Conservation (phyloP, 2,888 invertebrate species). For the Sphecodes monilicornis region DNA sequence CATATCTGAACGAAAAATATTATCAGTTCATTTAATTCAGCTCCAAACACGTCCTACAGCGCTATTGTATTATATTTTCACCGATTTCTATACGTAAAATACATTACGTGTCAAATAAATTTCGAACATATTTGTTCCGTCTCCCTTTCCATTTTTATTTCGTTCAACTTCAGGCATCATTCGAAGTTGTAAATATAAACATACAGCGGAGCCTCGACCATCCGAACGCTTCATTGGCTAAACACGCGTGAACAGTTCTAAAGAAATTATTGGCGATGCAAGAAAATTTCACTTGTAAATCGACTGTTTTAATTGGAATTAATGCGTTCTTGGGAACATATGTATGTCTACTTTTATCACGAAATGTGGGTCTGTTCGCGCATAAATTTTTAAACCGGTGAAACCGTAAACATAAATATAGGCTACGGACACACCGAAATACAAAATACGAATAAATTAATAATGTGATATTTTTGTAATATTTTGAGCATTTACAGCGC, state of each 20-base stretch:
- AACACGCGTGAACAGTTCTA: not conserved
- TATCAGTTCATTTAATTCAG: too few species aligned
- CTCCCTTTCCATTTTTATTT: too few species aligned
- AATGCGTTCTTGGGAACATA: not conserved
- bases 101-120: too few species aligned
- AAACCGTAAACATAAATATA: not conserved
- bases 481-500: not conserved
- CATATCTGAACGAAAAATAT: too few species aligned
- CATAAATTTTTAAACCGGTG: not conserved
- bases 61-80: too few species aligned
- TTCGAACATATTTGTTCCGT: too few species aligned
- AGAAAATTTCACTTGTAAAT: not conserved
- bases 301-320: not conserved
- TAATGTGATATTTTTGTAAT: not conserved
- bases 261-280: not conserved
- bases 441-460: not conserved
- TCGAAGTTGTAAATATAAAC: too few species aligned
- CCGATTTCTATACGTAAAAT: too few species aligned
- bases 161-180: too few species aligned
- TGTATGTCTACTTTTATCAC: conserved; percentile 1
- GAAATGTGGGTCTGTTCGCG: not conserved
- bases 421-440: not conserved
- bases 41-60: too few species aligned
- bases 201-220: too few species aligned
- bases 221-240: too few species aligned